phyloP scores from a whole-genome alignment of 2,888 invertebrate species.

The Drosophila seclusa region DNA sequence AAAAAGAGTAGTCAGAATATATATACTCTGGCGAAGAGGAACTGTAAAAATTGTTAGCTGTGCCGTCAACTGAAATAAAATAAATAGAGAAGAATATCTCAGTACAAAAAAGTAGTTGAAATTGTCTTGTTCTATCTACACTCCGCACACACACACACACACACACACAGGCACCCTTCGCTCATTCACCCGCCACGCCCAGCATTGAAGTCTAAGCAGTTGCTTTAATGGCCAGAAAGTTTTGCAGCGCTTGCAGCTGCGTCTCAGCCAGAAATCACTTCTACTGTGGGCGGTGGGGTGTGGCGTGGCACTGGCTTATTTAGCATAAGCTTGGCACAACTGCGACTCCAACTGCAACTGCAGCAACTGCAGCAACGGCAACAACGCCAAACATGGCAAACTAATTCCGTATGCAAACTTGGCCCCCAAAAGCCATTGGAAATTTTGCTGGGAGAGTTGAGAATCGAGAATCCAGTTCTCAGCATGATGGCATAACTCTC shows the following conservation, averaged over 20 bases:
- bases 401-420: constrained; percentile 78
- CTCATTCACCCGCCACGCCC: background rate
- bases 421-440: constrained; percentile 70
- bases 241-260: constrained; percentile 48
- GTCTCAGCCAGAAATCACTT: constrained; percentile 55
- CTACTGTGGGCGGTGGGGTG: constrained; percentile 37
- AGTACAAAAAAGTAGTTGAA: constrained; percentile 46
- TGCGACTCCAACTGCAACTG: constrained; percentile 47
- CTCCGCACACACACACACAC: background rate
- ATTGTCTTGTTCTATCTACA: constrained; percentile 18
- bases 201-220: constrained; percentile 34
- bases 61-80: constrained; percentile 72
- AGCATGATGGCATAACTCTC: constrained; percentile 38
- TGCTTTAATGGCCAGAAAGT: constrained; percentile 59
- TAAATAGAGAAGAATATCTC: constrained; percentile 66
- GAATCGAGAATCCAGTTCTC: constrained; percentile 18
- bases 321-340: constrained; percentile 70
- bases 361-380: constrained; percentile 29
- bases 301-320: constrained; percentile 71
- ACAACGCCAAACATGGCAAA: constrained; percentile 70
- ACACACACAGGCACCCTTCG: too few species aligned
- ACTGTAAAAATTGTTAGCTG: constrained; percentile 71
- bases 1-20: constrained; percentile 43
- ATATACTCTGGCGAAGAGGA: constrained; percentile 46
- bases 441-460: constrained; percentile 43